Percentiles rank a stretch among this genome's conserved stretches.
Evolutionary conservation across 2,797 vertebrate genomes (phyloP).

Genomic region (Antrozous pallidus): DNA sequence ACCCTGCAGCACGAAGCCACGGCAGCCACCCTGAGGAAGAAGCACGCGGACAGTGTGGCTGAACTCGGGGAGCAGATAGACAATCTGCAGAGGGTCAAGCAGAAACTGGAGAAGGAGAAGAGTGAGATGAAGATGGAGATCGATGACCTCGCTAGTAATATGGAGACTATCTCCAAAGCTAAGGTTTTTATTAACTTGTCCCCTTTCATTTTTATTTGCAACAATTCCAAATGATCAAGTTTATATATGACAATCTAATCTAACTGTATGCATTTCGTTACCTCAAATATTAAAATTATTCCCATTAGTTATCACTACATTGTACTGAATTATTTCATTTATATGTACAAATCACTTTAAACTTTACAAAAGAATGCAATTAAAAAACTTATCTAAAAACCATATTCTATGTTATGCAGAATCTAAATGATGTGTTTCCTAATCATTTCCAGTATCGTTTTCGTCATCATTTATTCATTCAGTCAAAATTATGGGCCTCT

Average conservation of each 20-base stretch:
- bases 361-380: not conserved
- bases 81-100: slow-evolving; percentile 82
- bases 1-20: slow-evolving; percentile 87
- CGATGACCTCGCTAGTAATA: slow-evolving; percentile 83
- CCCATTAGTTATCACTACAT: not conserved
- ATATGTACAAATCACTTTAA: slow-evolving; percentile 25
- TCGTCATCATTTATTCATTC: not conserved
- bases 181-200: slow-evolving; percentile 79
- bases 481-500: not conserved
- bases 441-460: not conserved
- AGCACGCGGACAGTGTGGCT: not conserved
- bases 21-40: slow-evolving; percentile 32
- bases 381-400: not conserved
- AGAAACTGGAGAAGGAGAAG: slow-evolving; percentile 89
- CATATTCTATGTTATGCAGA: not conserved
- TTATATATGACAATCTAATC: not conserved
- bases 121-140: slow-evolving; percentile 88
- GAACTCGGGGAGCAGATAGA: slow-evolving; percentile 85
- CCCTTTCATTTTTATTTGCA: not conserved
- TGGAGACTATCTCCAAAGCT: slow-evolving; percentile 84
- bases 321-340: not conserved
- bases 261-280: slow-evolving; percentile 10
- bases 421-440: slow-evolving; percentile 10
- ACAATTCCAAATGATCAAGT: not conserved
- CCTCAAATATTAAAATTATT: slow-evolving; percentile 6